A percentile compares a stretch with the other conserved stretches of the same genome.
phyloP scores from a whole-genome alignment of 1,140 invertebrate species.

The Monomorium pharaonis region DNA sequence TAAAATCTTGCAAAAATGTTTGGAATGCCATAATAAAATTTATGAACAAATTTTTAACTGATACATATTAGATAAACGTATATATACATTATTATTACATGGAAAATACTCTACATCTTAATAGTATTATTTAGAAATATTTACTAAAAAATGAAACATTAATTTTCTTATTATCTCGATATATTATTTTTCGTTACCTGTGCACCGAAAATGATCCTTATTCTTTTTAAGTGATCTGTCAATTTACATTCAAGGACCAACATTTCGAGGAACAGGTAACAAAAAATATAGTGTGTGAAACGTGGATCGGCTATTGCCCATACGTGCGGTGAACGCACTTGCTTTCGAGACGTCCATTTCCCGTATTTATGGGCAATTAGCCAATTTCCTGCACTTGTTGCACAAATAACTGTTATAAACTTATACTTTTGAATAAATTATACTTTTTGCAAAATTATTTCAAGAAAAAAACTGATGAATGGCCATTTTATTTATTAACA shows the following conservation, averaged over 20 bases:
- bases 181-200: background rate
- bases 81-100: slow-evolving; percentile 20
- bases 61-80: slow-evolving; percentile 5
- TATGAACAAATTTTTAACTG: slow-evolving; percentile 4
- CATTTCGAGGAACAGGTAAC: too few species aligned
- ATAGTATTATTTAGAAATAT: background rate
- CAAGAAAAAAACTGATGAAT: slow-evolving; percentile 33
- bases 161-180: slow-evolving; percentile 5
- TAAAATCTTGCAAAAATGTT: background rate
- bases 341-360: too few species aligned
- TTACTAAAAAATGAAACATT: background rate
- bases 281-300: too few species aligned
- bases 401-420: background rate
- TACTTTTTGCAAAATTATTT: too few species aligned
- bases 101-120: background rate
- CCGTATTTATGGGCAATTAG: too few species aligned
- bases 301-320: too few species aligned
- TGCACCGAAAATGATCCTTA: too few species aligned
- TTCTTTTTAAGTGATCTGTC: too few species aligned
- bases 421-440: background rate
- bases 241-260: too few species aligned
- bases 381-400: too few species aligned
- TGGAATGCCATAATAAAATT: background rate
- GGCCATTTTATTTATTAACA: slow-evolving; percentile 48
- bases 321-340: too few species aligned